Percentiles rank a stretch among this genome's conserved stretches.
Conservation (phyloP, 2,797 vertebrate species). For the Kryptolebias ocellatus region DNA sequence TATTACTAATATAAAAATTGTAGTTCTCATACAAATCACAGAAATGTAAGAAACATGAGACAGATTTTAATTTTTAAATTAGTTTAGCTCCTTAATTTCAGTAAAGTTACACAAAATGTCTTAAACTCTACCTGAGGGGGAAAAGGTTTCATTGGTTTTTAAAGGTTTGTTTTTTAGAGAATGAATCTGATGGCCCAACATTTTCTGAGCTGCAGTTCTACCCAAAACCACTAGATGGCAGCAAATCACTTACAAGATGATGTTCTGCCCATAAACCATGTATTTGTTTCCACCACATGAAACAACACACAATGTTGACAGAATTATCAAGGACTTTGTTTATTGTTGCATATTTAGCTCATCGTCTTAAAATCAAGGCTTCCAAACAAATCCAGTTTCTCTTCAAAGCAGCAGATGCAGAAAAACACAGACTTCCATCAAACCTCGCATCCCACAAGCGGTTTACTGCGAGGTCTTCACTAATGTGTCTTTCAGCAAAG, state of each 20-base stretch:
- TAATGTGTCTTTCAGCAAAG: conserved; percentile 78
- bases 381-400: conserved; percentile 58
- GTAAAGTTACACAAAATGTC: too few species aligned
- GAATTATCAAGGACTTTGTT: conserved; percentile 53
- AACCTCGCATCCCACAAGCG: conserved; percentile 88
- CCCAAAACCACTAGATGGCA: conserved; percentile 59
- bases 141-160: too few species aligned
- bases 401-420: conserved; percentile 67
- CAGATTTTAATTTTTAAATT: too few species aligned
- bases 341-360: conserved; percentile 72
- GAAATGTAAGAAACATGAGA: too few species aligned
- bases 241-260: conserved; percentile 1
- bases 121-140: too few species aligned
- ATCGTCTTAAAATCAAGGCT: conserved; percentile 36
- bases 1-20: too few species aligned
- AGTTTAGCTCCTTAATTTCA: too few species aligned
- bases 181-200: too few species aligned
- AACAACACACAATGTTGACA: neutral
- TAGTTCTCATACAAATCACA: too few species aligned
- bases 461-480: conserved; percentile 94
- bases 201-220: neutral
- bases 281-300: neutral
- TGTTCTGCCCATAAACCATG: neutral
- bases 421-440: conserved; percentile 84
- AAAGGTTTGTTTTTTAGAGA: too few species aligned